Base-by-base conservation (phyloP, 2,888 invertebrate species). In the Xestia rhomboidea region DNA sequence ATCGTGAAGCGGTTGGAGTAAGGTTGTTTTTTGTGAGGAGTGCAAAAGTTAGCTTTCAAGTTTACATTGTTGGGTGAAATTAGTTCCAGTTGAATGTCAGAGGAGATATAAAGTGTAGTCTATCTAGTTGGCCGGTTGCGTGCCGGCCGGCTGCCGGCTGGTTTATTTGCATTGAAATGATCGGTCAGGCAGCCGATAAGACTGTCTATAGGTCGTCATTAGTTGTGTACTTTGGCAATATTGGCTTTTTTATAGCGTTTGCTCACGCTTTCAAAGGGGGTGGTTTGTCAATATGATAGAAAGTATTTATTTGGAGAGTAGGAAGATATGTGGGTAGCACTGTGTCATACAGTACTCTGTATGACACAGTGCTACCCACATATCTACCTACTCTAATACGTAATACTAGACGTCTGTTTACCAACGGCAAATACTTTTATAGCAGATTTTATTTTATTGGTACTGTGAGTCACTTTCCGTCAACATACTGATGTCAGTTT, bases 41-140 rank as follows among this genome's bases (percentile, higher is more conserved):
- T 74, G 60, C 76, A 84, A 92, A 91, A 92, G 90, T 92, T 92
- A 87, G 80, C 90, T 91, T 89, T 90, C 89, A 92, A 92, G 91
- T 93, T 93, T 91, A 93, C 93, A 93, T 93, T 93, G 93, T 93
- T 92, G 90, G 89, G 89, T 91, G 91, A 93, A 93, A 95, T 94
- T 95, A 93, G 93, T 94, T 94, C 91, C 90, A 93, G 92, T 88
- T 93, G 93, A 93, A 94, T 92, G 92, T 93, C 93, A 92, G 92
- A 90, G 89, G 88, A 89, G 90, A 90, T 92, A 92, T 90, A 91
- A 91, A 92, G 89, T 90, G 90, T 90, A 89, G 89, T 91, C 90
- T 90, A 87, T 90, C 86, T 86, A 82, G 86, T 83, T 84, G 83
- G 87, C 83, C 84, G 77, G 85, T 84, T 87, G 80, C 81, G 85